Evolutionary conservation across 2,888 invertebrate species (phyloP).

Genomic region (Tenthredo notha): DNA sequence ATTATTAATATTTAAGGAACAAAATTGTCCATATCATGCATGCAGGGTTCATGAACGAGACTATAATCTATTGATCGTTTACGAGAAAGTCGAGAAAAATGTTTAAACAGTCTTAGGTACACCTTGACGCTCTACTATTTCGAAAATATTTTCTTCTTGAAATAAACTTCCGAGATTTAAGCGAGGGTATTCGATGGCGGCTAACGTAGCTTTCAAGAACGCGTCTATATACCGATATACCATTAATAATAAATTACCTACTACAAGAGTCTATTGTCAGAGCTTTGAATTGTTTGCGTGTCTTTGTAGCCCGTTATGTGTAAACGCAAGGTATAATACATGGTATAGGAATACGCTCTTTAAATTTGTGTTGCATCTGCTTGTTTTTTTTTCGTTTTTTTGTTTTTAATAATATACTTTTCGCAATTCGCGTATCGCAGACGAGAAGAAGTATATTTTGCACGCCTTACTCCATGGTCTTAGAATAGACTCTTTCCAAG

Average conservation of each 20-base stretch:
- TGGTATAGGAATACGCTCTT: not conserved
- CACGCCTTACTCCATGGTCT: not conserved
- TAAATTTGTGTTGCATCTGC: not conserved
- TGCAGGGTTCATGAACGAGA: not conserved
- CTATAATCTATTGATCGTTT: not conserved
- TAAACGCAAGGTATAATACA: not conserved
- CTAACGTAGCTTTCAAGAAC: slow-evolving; percentile 29
- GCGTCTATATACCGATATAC: slow-evolving; percentile 63
- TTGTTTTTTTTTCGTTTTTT: not conserved
- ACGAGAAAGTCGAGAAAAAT: not conserved
- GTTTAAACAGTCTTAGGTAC: not conserved
- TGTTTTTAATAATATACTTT: not conserved
- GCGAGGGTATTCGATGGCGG: not conserved
- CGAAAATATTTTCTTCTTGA: not conserved
- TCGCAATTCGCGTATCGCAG: no score
- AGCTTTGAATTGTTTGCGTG: slow-evolving; percentile 67
- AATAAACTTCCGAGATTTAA: slow-evolving; percentile 18
- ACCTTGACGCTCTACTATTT: not conserved
- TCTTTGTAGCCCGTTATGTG: slow-evolving; percentile 19
- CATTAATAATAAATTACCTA: slow-evolving; percentile 65
- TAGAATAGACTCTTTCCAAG: not conserved
- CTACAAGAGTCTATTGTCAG: slow-evolving; percentile 70
- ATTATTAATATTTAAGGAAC: no score
- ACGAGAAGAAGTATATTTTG: not conserved
- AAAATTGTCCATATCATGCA: no score